A percentile compares a stretch with the other conserved stretches of the same genome.
These are phyloP conservation scores for Sebastes flavidus DNA, from an alignment of 2,797 vertebrate genomes.

Conservation along the genomic window DNA sequence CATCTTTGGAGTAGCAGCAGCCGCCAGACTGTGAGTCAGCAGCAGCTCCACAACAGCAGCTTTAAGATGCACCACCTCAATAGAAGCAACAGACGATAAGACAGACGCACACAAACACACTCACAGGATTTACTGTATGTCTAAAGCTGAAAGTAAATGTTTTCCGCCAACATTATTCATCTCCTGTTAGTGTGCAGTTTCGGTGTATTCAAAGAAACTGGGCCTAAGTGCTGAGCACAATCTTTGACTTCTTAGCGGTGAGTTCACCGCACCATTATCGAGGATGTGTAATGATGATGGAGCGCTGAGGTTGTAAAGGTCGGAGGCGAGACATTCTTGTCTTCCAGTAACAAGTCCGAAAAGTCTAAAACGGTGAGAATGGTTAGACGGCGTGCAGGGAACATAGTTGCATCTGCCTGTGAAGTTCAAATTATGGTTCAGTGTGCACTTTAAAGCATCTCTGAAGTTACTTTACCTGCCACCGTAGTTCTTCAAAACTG, in stretches of 20 bases:
- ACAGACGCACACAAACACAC: not conserved
- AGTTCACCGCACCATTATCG: conserved; percentile 13
- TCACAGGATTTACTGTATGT: not conserved
- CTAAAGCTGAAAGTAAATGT: not conserved
- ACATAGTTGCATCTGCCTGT: conserved; percentile 27
- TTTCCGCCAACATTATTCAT: not conserved
- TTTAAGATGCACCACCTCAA: conserved; percentile 9
- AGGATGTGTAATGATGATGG: conserved; percentile 44
- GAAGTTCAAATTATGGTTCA: conserved; percentile 10
- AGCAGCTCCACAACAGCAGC: not conserved
- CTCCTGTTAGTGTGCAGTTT: conserved; percentile 1
- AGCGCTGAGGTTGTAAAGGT: conserved; percentile 17
- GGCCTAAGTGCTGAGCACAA: not conserved
- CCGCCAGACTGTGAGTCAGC: conserved; percentile 68
- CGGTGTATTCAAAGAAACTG: conserved; percentile 5
- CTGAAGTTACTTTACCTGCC: not conserved
- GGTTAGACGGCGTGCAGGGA: not conserved
- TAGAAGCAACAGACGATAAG: conserved; percentile 2
- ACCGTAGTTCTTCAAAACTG: no score
- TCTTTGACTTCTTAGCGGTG: not conserved
- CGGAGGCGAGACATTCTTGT: conserved; percentile 41
- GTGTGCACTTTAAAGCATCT: not conserved
- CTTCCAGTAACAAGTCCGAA: conserved; percentile 29
- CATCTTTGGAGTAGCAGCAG: conserved; percentile 8
- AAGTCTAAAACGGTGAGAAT: conserved; percentile 3